A percentile compares a stretch with the other conserved stretches of the same genome.
phyloP scores from a whole-genome alignment of 2,113 vertebrate species.

The Clarias batrachus region DNA sequence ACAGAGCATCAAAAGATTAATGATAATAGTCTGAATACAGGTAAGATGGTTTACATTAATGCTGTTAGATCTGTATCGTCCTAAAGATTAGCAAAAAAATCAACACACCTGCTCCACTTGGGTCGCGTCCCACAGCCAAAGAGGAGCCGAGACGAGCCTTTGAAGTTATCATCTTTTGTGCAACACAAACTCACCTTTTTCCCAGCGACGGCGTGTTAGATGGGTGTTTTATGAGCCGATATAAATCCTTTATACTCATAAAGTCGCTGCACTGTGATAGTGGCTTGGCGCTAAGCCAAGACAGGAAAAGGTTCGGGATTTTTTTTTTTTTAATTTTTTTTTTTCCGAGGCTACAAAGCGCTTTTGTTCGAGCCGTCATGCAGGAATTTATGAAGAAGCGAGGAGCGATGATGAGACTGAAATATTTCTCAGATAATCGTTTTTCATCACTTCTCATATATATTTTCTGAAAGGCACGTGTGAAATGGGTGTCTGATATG shows the following conservation, averaged over 20 bases:
- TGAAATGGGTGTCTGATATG: not conserved
- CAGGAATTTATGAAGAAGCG: slow-evolving; percentile 40
- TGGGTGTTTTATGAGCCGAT: slow-evolving; percentile 39
- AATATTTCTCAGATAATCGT: slow-evolving; percentile 32
- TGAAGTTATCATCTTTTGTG: slow-evolving; percentile 42
- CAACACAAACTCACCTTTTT: slow-evolving; percentile 12
- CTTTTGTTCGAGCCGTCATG: slow-evolving; percentile 46
- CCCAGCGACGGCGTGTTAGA: not conserved
- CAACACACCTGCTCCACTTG: slow-evolving; percentile 45
- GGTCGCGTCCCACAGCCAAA: slow-evolving; percentile 2
- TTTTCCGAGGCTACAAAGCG: slow-evolving; percentile 31
- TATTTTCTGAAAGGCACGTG: not conserved
- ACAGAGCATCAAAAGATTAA: not conserved
- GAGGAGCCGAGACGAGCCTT: slow-evolving; percentile 14
- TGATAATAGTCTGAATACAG: not conserved
- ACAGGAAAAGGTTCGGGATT: slow-evolving; percentile 4
- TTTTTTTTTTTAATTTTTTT: too few relatives aligned
- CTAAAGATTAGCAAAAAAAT: slow-evolving; percentile 11
- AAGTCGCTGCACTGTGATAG: slow-evolving; percentile 30
- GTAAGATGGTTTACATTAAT: not conserved
- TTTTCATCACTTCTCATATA: slow-evolving; percentile 18
- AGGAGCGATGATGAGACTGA: slow-evolving; percentile 34
- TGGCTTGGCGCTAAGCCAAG: slow-evolving; percentile 34
- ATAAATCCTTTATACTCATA: slow-evolving; percentile 44
- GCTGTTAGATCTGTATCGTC: not conserved